These are phyloP conservation scores for Phrynocephalus versicolor DNA, from an alignment of 2,113 vertebrate genomes.

Conservation along the genomic window DNA sequence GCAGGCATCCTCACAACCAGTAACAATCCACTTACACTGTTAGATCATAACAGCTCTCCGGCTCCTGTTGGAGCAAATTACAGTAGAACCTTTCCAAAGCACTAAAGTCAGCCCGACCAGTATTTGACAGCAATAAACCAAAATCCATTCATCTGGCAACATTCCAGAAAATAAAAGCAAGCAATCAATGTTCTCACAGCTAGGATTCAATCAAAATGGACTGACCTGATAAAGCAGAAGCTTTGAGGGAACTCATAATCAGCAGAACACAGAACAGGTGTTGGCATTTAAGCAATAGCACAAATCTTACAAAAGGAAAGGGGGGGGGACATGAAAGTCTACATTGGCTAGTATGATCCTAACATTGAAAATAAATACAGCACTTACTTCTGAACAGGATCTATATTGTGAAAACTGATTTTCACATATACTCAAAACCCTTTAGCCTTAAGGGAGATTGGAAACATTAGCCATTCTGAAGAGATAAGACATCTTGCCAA, in stretches of 20 bases:
- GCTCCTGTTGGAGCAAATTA: fast-evolving
- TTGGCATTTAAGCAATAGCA: slow-evolving; percentile 19
- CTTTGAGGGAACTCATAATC: slow-evolving; percentile 21
- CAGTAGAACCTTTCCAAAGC: neutral
- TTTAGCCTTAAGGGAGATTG: neutral
- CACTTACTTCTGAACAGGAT: neutral
- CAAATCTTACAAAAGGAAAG: neutral
- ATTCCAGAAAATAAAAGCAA: slow-evolving; percentile 42
- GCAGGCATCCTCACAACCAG: neutral
- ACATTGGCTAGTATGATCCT: neutral
- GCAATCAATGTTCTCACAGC: slow-evolving; percentile 27
- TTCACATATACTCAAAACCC: neutral
- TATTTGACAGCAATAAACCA: slow-evolving; percentile 10
- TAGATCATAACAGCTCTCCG: neutral
- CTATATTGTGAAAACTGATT: neutral
- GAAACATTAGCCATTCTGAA: neutral
- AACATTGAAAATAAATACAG: neutral
- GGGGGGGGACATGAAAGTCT: neutral
- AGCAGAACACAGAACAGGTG: slow-evolving; percentile 12
- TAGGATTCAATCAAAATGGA: slow-evolving; percentile 34
- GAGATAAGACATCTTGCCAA: neutral
- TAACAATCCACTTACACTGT: neutral
- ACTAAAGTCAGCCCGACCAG: neutral
- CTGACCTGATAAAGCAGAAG: slow-evolving; percentile 15
- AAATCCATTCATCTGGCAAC: slow-evolving; percentile 31